Evolutionary conservation across 2,797 vertebrate genomes (phyloP).

Genomic region (Brotula barbata): DNA sequence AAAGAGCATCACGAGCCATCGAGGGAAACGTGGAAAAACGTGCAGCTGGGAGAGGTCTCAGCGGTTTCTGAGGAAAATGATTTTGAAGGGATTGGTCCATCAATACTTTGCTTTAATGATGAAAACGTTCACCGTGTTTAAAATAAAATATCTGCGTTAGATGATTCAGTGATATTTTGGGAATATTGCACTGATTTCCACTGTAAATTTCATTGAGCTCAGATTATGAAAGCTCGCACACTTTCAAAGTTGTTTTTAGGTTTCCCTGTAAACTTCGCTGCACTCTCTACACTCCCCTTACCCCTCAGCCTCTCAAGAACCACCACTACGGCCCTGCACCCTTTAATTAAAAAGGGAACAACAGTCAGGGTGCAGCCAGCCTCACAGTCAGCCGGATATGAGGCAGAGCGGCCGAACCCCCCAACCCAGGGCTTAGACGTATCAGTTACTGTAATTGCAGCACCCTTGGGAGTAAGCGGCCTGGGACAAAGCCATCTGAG

Average conservation of each 20-base stretch:
- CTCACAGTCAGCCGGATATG: constrained; percentile 78
- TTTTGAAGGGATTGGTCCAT: no score
- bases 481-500: constrained; percentile 73
- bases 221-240: no score
- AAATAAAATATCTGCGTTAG: no score
- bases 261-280: constrained; percentile 23
- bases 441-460: constrained; percentile 83
- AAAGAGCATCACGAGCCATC: neutral
- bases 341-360: constrained; percentile 80
- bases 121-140: no score
- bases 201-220: neutral
- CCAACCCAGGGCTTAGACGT: constrained; percentile 75
- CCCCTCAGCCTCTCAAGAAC: constrained; percentile 37
- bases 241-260: no score
- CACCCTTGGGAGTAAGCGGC: constrained; percentile 71
- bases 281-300: constrained; percentile 11
- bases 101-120: no score
- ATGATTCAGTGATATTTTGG: no score
- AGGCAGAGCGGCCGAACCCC: constrained; percentile 69
- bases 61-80: no score
- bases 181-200: neutral
- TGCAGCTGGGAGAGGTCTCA: no score
- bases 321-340: constrained; percentile 59
- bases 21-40: no score
- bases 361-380: constrained; percentile 72